These are phyloP conservation scores for Dilophus febrilis DNA, from an alignment of 2,888 invertebrate genomes.

Conservation along the genomic window DNA sequence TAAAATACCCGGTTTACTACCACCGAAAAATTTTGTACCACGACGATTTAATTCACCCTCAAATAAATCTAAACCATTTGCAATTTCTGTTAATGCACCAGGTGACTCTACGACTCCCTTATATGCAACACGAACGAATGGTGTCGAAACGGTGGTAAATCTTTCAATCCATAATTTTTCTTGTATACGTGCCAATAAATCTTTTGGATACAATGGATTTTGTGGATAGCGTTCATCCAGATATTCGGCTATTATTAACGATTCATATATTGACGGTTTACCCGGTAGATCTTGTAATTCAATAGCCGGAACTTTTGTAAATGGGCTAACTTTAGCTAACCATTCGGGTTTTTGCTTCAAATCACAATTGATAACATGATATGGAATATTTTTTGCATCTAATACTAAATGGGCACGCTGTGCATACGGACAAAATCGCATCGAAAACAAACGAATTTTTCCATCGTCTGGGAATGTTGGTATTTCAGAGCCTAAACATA, in stretches of 20 bases:
- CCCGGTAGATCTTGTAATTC: constrained; percentile 48
- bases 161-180: constrained; percentile 28
- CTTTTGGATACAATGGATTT: constrained; percentile 42
- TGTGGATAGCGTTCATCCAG: constrained; percentile 64
- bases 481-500: constrained; percentile 41
- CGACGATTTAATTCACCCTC: constrained; percentile 47
- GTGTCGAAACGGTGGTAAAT: constrained; percentile 18
- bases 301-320: constrained; percentile 58
- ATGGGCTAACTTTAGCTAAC: constrained; percentile 47
- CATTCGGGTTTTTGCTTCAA: constrained; percentile 66
- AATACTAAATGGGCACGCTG: constrained; percentile 58
- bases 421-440: constrained; percentile 73
- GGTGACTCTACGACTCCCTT: constrained; percentile 13
- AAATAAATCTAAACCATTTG: constrained; percentile 20
- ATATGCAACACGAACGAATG: constrained; percentile 30
- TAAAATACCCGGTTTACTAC: constrained; percentile 53
- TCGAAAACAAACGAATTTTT: constrained; percentile 57
- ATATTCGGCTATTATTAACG: constrained; percentile 60
- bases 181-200: constrained; percentile 34
- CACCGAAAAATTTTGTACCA: constrained; percentile 46
- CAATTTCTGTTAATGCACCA: no score
- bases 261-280: constrained; percentile 49
- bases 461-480: constrained; percentile 42
- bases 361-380: constrained; percentile 58
- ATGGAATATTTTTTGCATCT: constrained; percentile 60